Percentiles rank a stretch among this genome's conserved stretches.
Conservation (phyloP, 2,113 vertebrate species). For the Cavia porcellus region DNA sequence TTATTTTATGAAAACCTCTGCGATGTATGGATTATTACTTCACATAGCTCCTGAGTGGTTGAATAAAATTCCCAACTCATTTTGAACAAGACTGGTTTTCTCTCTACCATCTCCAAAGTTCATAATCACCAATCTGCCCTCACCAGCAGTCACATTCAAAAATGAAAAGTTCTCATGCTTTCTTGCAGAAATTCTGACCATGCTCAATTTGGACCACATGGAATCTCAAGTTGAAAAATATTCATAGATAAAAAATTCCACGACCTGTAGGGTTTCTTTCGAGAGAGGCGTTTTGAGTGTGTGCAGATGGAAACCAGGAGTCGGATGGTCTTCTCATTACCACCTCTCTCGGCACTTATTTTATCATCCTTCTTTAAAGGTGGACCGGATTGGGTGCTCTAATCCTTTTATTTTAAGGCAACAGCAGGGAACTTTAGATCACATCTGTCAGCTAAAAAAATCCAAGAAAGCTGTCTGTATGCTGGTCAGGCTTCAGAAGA, state of each 20-base stretch:
- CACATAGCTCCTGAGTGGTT: neutral
- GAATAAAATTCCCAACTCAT: conserved; percentile 35
- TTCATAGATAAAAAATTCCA: conserved; percentile 75
- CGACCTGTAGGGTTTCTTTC: conserved; percentile 67
- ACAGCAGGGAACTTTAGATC: conserved; percentile 49
- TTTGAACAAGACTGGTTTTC: neutral
- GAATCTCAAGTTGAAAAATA: conserved; percentile 54
- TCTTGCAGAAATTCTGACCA: conserved; percentile 19
- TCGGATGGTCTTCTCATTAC: conserved; percentile 78
- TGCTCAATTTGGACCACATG: neutral
- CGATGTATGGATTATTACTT: neutral
- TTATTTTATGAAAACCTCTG: neutral
- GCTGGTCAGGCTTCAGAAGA: conserved; percentile 58
- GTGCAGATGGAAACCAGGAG: conserved; percentile 83
- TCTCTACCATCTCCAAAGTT: conserved; percentile 4
- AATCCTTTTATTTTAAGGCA: conserved; percentile 69
- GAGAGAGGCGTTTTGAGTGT: neutral
- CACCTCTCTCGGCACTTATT: conserved; percentile 61
- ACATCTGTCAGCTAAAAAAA: conserved; percentile 70
- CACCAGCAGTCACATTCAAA: neutral
- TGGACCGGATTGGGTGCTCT: conserved; percentile 39
- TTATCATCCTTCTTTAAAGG: conserved; percentile 75
- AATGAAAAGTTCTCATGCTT: neutral
- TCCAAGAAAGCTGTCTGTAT: conserved; percentile 59
- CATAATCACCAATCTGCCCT: neutral